phyloP scores from a whole-genome alignment of 1,140 invertebrate species.

The Dreissena polymorpha region DNA sequence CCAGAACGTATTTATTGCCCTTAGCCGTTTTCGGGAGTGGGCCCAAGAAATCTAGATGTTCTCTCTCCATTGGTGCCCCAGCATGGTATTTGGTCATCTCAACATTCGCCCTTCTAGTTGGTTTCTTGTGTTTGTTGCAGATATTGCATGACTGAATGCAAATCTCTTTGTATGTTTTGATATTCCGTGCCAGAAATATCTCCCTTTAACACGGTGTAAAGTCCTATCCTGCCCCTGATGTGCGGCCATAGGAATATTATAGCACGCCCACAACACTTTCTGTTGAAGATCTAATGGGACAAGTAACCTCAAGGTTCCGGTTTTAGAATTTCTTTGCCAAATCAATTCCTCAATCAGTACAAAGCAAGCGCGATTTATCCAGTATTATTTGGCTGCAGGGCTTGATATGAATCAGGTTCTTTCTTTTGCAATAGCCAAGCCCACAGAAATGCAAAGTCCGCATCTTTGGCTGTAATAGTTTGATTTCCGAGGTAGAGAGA shows the following conservation, averaged over 20 bases:
- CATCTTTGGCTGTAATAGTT: neutral
- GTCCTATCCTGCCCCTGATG: conserved; percentile 21
- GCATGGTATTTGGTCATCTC: conserved; percentile 12
- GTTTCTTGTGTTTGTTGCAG: conserved; percentile 6
- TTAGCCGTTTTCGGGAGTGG: conserved; percentile 3
- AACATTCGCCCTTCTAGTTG: neutral
- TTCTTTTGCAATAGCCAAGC: neutral
- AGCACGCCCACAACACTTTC: neutral
- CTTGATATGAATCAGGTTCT: neutral
- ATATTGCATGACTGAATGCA: neutral
- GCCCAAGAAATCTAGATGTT: conserved; percentile 31
- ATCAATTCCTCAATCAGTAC: neutral
- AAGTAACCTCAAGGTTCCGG: neutral
- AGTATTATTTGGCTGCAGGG: neutral
- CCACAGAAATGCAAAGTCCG: neutral
- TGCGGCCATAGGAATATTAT: conserved; percentile 5
- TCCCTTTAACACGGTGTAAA: neutral
- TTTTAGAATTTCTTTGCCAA: conserved; percentile 1
- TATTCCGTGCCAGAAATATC: conserved; percentile 1
- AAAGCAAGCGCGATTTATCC: neutral
- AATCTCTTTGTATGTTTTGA: neutral
- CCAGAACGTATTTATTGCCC: conserved; percentile 39
- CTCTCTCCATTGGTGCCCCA: conserved; percentile 27
- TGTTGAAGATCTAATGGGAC: neutral
- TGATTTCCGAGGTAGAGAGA: neutral